Percentiles rank a stretch among this genome's conserved stretches.
Evolutionary conservation across 2,888 invertebrate genomes (phyloP).

Genomic region (Endotricha flammealis): DNA sequence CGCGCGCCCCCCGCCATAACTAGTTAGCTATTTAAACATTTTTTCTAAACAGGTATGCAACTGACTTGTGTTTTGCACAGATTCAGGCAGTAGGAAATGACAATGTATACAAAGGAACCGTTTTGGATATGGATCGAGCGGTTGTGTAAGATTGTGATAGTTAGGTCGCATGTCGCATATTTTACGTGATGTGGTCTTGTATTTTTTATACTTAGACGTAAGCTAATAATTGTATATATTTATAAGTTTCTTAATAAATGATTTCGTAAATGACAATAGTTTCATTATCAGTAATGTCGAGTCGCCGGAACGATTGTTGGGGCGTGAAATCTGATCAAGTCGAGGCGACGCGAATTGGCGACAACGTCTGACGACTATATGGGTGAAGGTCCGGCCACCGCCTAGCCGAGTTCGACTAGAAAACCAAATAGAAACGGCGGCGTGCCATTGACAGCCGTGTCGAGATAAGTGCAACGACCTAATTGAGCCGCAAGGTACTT

Average conservation of each 20-base stretch:
- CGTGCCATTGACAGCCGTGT: conserved; percentile 26
- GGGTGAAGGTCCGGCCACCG: conserved; percentile 61
- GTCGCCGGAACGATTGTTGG: conserved; percentile 39
- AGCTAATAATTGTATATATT: conserved; percentile 41
- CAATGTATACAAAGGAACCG: conserved; percentile 9
- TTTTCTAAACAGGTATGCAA: conserved; percentile 4
- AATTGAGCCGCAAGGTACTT: conserved; percentile 20
- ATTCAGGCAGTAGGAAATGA: too few relatives aligned
- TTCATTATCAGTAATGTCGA: conserved; percentile 50
- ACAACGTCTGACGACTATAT: conserved; percentile 38
- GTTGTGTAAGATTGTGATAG: conserved; percentile 50
- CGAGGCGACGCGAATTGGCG: conserved; percentile 42
- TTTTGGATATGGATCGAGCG: conserved; percentile 13
- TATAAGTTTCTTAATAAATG: conserved; percentile 71
- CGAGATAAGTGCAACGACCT: conserved; percentile 44
- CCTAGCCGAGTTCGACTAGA: conserved; percentile 37
- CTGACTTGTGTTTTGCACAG: too few relatives aligned
- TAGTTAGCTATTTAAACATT: conserved; percentile 55
- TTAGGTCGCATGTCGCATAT: conserved; percentile 33
- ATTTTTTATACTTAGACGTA: conserved; percentile 68
- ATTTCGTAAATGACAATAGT: conserved; percentile 62
- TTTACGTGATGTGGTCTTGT: conserved; percentile 34
- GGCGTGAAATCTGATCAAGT: conserved; percentile 57
- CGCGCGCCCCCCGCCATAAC: conserved; percentile 51
- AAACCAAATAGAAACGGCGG: conserved; percentile 37